Evolutionary conservation across 2,888 invertebrate species (phyloP), one percentile per base, ranked within the genome.

Genomic region (Portevinia maculata): DNA sequence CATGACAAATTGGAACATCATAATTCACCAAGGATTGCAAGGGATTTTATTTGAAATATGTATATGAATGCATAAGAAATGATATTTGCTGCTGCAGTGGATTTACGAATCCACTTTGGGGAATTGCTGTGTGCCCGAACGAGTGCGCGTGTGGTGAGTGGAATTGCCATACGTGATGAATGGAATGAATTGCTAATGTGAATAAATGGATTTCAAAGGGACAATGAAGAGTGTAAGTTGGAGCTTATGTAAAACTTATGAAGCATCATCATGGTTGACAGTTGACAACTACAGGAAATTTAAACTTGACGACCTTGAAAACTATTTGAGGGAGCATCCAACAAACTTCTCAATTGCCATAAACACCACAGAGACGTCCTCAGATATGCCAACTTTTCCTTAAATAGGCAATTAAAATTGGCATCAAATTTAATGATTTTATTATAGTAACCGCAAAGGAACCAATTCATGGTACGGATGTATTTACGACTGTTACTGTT

Each of bases 1-100:
- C 46, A 57, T 69, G 67, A 69, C 67, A 69, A 69, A 69, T 69
- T 69, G 67, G 34, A 57, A 46, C 46, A 55, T 69, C 67, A 57
- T 69, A 69, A 48, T 41, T 69, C 67, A 69, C 44, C 34, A 13
- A 57, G 67, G 46, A 57, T 46, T 57, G 44, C 55, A 55, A 13
- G 46, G 55, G 67, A 67, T 67, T 67, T 55, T 7, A 9, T 39
- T 24, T 44, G 67, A 55, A 55, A 67, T 55, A 65, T 41, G 52
- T 19, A 32, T 28, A 30, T 53, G 30, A 30, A 41, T 65, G 41
- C 30, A 34, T 32, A n/a, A 1, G 6, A 19, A 34, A 53, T 53
- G 53, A 53, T 17, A 30, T 44, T 59, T 30, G 59, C 28, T 15
- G 13, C 15, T 11, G 30, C 11, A 11, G 28, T 34, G 30, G 44